Base-by-base conservation (phyloP, 2,888 invertebrate genomes). In the Panzeria rudis region DNA sequence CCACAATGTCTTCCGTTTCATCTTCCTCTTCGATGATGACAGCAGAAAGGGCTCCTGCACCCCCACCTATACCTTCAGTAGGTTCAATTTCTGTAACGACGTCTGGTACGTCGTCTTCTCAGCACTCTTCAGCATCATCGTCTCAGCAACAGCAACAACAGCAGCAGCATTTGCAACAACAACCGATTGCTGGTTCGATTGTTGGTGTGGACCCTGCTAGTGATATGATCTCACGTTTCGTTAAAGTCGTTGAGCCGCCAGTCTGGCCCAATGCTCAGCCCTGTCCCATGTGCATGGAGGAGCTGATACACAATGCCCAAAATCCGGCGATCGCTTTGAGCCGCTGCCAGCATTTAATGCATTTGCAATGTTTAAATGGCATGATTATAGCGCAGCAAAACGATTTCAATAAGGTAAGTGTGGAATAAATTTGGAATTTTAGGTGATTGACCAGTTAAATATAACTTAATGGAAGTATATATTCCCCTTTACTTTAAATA, bases 301-400 rank as follows among this genome's bases (percentile, higher is more conserved):
- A 94, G 83, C 89, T 95, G 62, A 90, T 92, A 15, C 92, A 92
- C 50, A 91, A 90, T 76, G 88, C 91, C 35, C 92, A 92, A 79
- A 94, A 94, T 87, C 94, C 94, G 13, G 95, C 95, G 17, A 94
- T 95, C 66, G 94, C 95, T 86, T 93, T 96, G 79, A 95, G 94
- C 87, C 95, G 95, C 85, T 97, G 97, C 92, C 94, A 94, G 86
- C 97, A 97, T 93, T 94, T 95, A 91, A 94, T 97, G 92, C 97
- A 97, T 92, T 94, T 96, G 88, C 95, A 95, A 88, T 97, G 97
- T 90, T 93, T 97, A 54, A 95, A 95, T 89, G 95, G 95, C 61
- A 95, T 96, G 93, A 94, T 97, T 76, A 95, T 95, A 64, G 94
- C 94, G 29, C 94, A 95, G 87, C 94, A 94, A 89, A 93, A 93